Evolutionary conservation across 1,140 invertebrate species (phyloP).

Genomic region (Metaphire vulgaris): DNA sequence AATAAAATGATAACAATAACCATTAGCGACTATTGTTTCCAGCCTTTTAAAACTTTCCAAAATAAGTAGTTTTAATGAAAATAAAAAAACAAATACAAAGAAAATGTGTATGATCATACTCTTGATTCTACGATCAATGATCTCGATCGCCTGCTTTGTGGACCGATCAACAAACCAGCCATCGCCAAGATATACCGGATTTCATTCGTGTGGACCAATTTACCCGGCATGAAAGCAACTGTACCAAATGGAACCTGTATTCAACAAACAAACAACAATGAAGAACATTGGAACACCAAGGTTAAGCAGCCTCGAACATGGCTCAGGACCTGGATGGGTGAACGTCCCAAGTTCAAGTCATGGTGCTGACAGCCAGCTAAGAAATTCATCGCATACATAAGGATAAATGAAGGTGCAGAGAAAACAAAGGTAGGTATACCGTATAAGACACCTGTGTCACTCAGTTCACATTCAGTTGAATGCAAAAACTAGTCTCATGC

Average conservation of each 20-base stretch:
- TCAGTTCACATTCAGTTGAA: too few species aligned
- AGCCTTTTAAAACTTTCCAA: background rate
- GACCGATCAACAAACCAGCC: slow-evolving; percentile 67
- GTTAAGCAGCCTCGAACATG: too few species aligned
- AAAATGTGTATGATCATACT: slow-evolving; percentile 48
- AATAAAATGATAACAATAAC: background rate
- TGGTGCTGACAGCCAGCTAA: too few species aligned
- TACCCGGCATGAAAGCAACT: slow-evolving; percentile 63
- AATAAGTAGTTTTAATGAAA: slow-evolving; percentile 41
- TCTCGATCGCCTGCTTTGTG: slow-evolving; percentile 59
- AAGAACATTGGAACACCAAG: too few species aligned
- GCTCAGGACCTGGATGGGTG: too few species aligned
- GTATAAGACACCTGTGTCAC: too few species aligned
- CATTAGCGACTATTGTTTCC: background rate
- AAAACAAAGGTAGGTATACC: too few species aligned
- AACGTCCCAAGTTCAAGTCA: too few species aligned
- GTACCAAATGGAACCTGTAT: slow-evolving; percentile 62
- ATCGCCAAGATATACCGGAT: slow-evolving; percentile 63
- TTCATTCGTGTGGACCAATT: slow-evolving; percentile 67
- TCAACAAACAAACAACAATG: slow-evolving; percentile 23
- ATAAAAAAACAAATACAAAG: slow-evolving; percentile 42
- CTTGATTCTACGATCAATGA: slow-evolving; percentile 60
- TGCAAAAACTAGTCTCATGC: too few species aligned
- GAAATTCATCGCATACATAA: too few species aligned
- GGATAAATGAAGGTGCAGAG: too few species aligned